Percentiles rank a stretch among this genome's conserved stretches.
These are phyloP conservation scores for Iguana delicatissima DNA, from an alignment of 2,797 vertebrate species.

Conservation along the genomic window DNA sequence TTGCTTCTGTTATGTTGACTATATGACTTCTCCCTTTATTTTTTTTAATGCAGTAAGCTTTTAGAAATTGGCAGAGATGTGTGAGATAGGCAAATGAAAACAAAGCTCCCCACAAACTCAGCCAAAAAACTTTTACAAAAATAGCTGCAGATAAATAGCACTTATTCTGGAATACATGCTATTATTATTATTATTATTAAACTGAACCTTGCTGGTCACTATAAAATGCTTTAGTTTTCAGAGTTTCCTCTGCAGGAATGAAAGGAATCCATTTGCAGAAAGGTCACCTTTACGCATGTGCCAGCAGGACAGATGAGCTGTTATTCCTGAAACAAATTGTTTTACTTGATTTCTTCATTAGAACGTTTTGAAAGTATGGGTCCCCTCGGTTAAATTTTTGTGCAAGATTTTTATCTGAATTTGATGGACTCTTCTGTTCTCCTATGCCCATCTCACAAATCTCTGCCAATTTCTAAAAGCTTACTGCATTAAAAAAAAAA, in stretches of 20 bases:
- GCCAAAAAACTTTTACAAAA: too few species aligned
- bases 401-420: not conserved
- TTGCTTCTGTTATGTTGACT: too few species aligned
- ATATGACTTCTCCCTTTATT: too few species aligned
- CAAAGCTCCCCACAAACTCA: too few species aligned
- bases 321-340: not conserved
- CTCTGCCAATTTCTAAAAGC: not conserved
- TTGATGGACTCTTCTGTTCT: not conserved
- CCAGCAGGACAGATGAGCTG: not conserved
- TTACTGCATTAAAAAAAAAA: too few species aligned
- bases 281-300: not conserved
- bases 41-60: too few species aligned
- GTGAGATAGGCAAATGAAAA: too few species aligned
- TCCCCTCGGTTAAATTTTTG: not conserved
- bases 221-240: not conserved
- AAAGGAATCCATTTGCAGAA: not conserved
- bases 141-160: not conserved
- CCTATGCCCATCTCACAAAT: not conserved
- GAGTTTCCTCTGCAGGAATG: not conserved
- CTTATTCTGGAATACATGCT: not conserved
- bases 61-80: too few species aligned
- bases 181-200: too few species aligned
- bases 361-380: not conserved
- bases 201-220: not conserved
- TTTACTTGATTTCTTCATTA: not conserved